Evolutionary conservation across 2,113 vertebrate genomes (phyloP).

Genomic region (Salvelinus alpinus): DNA sequence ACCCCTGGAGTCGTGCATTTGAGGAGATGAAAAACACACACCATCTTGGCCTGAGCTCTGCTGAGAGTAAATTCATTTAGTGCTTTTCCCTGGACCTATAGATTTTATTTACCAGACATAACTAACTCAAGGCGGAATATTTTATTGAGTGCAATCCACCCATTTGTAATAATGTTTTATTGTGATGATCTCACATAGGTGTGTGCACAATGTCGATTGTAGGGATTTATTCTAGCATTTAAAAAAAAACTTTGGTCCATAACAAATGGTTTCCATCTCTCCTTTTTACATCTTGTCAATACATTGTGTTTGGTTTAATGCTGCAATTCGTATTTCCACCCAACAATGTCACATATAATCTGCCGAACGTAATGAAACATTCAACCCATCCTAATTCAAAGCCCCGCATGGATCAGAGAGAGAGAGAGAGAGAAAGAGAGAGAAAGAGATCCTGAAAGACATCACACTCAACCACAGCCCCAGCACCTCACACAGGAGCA

Average conservation of each 20-base stretch:
- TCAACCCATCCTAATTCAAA: no score
- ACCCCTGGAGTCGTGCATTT: no score
- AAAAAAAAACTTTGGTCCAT: neutral
- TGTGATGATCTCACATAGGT: neutral
- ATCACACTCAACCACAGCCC: no score
- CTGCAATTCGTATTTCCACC: neutral
- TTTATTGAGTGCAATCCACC: neutral
- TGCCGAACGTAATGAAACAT: no score
- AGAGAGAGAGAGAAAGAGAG: constrained; percentile 11
- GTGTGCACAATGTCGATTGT: neutral
- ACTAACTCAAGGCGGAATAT: neutral
- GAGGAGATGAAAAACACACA: no score
- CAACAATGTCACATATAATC: neutral
- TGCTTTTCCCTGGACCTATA: no score
- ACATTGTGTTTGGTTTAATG: constrained; percentile 10
- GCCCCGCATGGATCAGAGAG: constrained; percentile 3
- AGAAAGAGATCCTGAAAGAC: no score
- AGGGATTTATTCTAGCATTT: neutral
- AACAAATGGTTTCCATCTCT: neutral
- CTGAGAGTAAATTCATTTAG: no score
- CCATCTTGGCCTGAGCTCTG: no score
- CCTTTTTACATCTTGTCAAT: neutral
- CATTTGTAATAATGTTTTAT: constrained; percentile 8
- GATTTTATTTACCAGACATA: neutral
- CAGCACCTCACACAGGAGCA: no score